Conservation (phyloP, 1,140 invertebrate genomes). For the Goniozus legneri region DNA sequence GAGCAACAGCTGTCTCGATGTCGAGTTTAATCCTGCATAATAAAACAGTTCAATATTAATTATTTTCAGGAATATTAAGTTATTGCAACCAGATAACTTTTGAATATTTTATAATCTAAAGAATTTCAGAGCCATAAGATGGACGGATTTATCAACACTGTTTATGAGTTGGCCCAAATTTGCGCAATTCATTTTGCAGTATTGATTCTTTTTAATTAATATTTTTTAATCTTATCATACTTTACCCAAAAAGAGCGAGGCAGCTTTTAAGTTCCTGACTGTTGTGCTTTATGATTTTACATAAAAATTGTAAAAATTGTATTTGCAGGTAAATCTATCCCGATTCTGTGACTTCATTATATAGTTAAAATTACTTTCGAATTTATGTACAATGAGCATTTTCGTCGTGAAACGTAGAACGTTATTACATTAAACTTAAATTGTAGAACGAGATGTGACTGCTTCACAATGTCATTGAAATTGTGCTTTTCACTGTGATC, state of each 20-base stretch:
- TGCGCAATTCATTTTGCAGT: too few species aligned
- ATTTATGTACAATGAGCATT: conserved; percentile 29
- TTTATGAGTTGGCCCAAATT: too few species aligned
- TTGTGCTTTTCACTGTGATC: conserved; percentile 5
- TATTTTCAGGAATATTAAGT: not conserved
- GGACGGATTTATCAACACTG: too few species aligned
- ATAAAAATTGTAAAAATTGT: conserved; percentile 14
- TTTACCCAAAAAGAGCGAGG: not conserved
- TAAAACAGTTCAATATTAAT: conserved; percentile 6
- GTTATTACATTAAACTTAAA: not conserved
- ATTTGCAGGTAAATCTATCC: conserved; percentile 10
- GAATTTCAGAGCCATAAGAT: too few species aligned
- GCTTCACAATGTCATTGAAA: conserved; percentile 8
- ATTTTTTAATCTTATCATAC: not conserved
- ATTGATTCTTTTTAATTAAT: too few species aligned
- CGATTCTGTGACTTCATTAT: conserved; percentile 7
- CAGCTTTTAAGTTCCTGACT: conserved; percentile 13
- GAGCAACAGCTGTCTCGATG: not conserved
- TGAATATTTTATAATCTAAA: conserved; percentile 6
- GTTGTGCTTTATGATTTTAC: conserved; percentile 4
- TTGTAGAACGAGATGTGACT: not conserved
- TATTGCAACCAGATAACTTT: conserved; percentile 3
- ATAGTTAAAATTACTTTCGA: conserved; percentile 12
- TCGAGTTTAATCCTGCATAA: too few species aligned
- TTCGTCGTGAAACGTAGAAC: conserved; percentile 12